phyloP scores from a whole-genome alignment of 1,140 invertebrate genomes.

The Oncopeltus fasciatus region DNA sequence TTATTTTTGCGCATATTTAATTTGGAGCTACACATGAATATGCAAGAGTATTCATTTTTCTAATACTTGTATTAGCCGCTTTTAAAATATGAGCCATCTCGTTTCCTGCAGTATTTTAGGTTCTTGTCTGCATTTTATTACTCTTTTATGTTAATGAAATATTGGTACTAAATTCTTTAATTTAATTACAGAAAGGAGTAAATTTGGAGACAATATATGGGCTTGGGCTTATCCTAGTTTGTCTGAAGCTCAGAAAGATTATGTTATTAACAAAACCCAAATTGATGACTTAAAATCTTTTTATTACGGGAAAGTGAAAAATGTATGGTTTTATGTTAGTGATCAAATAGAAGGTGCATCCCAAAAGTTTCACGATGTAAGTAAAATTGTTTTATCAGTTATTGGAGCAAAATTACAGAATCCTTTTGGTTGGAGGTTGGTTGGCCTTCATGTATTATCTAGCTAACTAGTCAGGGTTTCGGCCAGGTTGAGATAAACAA shows the following conservation, averaged over 20 bases:
- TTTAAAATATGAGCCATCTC: background rate
- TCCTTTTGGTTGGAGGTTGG: too few species aligned
- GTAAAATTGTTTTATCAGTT: too few species aligned
- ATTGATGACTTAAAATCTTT: background rate
- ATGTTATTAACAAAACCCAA: background rate
- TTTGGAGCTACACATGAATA: too few species aligned
- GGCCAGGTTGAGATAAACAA: too few species aligned
- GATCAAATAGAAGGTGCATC: background rate
- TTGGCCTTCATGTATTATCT: too few species aligned
- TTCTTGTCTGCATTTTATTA: background rate
- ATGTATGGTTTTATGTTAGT: slow-evolving; percentile 4
- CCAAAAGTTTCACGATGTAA: background rate
- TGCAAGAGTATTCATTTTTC: too few species aligned
- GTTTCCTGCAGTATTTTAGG: background rate
- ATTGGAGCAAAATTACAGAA: too few species aligned
- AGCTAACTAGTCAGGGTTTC: too few species aligned
- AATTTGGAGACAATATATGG: background rate
- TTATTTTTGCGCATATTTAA: too few species aligned
- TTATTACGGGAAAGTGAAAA: background rate
- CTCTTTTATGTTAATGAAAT: background rate
- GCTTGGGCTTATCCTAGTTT: background rate
- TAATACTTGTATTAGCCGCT: too few species aligned
- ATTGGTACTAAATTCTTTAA: background rate
- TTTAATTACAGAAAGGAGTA: slow-evolving; percentile 1
- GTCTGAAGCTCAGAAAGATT: background rate